Evolutionary conservation across 2,888 invertebrate genomes (phyloP).

Genomic region (Sphaerophoria rueppellii): DNA sequence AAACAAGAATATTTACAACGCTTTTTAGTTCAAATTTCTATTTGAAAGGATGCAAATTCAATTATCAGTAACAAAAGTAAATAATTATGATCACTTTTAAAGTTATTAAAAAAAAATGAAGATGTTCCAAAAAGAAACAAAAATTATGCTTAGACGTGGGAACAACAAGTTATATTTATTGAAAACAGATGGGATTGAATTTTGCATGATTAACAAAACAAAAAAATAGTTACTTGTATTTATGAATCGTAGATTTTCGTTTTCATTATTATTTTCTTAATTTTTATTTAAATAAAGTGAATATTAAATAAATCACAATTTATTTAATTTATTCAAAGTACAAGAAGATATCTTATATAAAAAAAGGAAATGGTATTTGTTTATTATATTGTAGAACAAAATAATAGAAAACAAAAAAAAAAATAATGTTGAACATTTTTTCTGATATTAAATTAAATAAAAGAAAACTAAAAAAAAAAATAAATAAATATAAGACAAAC

Average conservation of each 20-base stretch:
- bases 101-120: constrained; percentile 16
- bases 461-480: constrained; percentile 75
- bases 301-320: constrained; percentile 47
- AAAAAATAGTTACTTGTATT: constrained; percentile 51
- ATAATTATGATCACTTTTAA: constrained; percentile 34
- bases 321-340: constrained; percentile 61
- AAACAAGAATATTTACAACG: constrained; percentile 54
- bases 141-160: constrained; percentile 58
- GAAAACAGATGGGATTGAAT: constrained; percentile 45
- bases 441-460: constrained; percentile 76
- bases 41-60: constrained; percentile 43
- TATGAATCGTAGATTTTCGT: too few relatives aligned
- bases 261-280: constrained; percentile 22
- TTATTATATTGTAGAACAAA: constrained; percentile 60
- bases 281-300: constrained; percentile 46
- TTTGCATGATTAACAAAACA: constrained; percentile 11
- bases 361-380: constrained; percentile 56
- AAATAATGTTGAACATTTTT: constrained; percentile 76
- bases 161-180: constrained; percentile 58
- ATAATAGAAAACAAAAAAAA: constrained; percentile 66
- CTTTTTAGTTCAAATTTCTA: constrained; percentile 60
- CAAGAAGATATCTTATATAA: constrained; percentile 56
- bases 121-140: constrained; percentile 42
- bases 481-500: constrained; percentile 70
- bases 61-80: constrained; percentile 46